phyloP scores from a whole-genome alignment of 2,113 vertebrate genomes.

The Dicerorhinus sumatrensis region DNA sequence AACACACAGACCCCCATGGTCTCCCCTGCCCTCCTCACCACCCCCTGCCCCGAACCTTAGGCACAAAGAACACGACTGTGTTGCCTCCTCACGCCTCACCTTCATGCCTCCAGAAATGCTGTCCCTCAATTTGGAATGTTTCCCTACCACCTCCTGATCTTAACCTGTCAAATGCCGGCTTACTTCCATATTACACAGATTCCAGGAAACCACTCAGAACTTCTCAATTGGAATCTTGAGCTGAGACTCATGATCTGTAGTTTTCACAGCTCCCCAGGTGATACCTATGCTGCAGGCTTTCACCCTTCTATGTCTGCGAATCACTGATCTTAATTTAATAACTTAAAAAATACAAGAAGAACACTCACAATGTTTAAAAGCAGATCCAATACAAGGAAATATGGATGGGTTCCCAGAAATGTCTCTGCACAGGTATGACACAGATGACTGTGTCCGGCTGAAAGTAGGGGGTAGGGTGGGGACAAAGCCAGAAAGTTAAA shows the following conservation, averaged over 20 bases:
- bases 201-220: background rate
- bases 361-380: background rate
- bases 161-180: background rate
- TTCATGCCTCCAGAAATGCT: slow-evolving; percentile 27
- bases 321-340: background rate
- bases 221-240: background rate
- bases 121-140: background rate
- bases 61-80: background rate
- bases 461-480: background rate
- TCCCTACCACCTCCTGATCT: background rate
- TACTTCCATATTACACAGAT: background rate
- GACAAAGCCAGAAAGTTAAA: background rate
- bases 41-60: fast-evolving
- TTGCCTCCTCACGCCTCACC: background rate
- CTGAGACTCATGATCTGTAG: background rate
- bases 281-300: background rate
- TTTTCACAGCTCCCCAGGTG: background rate
- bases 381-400: background rate
- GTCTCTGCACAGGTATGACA: background rate
- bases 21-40: background rate
- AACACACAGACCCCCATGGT: background rate
- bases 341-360: background rate
- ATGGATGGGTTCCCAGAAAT: background rate
- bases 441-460: background rate
- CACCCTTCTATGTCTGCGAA: background rate